Base-by-base conservation (phyloP, 2,113 vertebrate genomes). In the Nycticorax nycticorax region DNA sequence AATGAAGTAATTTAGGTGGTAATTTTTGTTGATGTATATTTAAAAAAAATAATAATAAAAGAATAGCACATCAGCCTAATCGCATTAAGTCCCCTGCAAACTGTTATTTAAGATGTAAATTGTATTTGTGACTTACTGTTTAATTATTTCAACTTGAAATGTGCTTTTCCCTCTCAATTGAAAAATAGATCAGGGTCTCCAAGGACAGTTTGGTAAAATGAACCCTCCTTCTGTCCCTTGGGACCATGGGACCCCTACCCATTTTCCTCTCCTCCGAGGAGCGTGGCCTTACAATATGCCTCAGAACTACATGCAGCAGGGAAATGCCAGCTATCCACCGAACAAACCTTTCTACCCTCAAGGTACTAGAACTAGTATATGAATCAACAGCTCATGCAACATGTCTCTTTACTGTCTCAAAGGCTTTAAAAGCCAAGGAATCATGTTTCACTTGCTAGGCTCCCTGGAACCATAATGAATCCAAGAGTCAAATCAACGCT, bases 281-380 rank as follows among this genome's bases (percentile, higher is more conserved):
- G 98, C 99, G 95, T 99, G 99, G 99, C 98, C 99, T 97, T 99
- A 99, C 97, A 98, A 98, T 97, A 98, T 99, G 98, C 99, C 99
- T 95, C 99, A 99, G 96, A 98, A 98, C 97, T 99, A 99, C 98
- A 97, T 99, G 98, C 99, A 99, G 97, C 99, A 99, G 98, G 99
- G 98, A 97, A 99, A 98, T 93, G 98, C 98, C 90, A 98, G 98
- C 97, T 99, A 98, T 95, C 99, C 98, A 97, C 98, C 98, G 83
- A 98, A 98, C 96, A 99, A 99, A 98, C 97, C 99, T 97, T 99
- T 99, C 98, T 98, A 98, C 97, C 98, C 98, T 97, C 99, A 98
- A 99, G 99, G 99, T 99, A 98, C 93, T 73, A 97, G 94, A 95
- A 95, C 88, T 96, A 95, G 56, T 95, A 41, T 91, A 67, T 95